These are phyloP conservation scores for Eilema griseolum DNA, from an alignment of 2,888 invertebrate species.

Conservation along the genomic window DNA sequence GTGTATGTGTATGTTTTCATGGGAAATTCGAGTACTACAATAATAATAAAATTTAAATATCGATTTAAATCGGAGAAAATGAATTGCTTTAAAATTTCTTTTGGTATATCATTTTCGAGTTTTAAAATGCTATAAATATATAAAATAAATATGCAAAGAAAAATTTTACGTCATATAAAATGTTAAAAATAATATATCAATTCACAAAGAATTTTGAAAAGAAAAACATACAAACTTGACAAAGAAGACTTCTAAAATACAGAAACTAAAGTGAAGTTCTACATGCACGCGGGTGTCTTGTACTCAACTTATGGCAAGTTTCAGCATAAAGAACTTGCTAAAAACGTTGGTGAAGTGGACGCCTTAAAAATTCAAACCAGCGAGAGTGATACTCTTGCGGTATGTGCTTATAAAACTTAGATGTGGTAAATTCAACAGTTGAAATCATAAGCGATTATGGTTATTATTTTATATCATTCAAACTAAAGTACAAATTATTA, in stretches of 20 bases:
- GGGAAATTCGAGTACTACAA: too few relatives aligned
- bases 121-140: too few relatives aligned
- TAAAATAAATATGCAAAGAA: too few relatives aligned
- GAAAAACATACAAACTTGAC: constrained; percentile 21
- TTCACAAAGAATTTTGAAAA: neutral
- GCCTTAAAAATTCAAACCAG: constrained; percentile 77
- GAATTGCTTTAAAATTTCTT: too few relatives aligned
- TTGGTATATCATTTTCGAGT: too few relatives aligned
- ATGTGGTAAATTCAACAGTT: constrained; percentile 23
- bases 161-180: too few relatives aligned
- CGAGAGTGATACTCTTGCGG: constrained; percentile 63
- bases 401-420: constrained; percentile 19
- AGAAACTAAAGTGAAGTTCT: constrained; percentile 66
- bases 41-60: too few relatives aligned
- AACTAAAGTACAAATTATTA: too few relatives aligned
- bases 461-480: too few relatives aligned
- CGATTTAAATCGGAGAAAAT: too few relatives aligned
- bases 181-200: neutral
- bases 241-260: constrained; percentile 41
- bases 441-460: neutral
- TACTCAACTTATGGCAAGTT: constrained; percentile 64
- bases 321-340: constrained; percentile 63
- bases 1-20: too few relatives aligned
- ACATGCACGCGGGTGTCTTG: constrained; percentile 74
- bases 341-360: constrained; percentile 68